These are phyloP conservation scores for Pteropus alecto DNA, from an alignment of 2,113 vertebrate genomes.

Conservation along the genomic window DNA sequence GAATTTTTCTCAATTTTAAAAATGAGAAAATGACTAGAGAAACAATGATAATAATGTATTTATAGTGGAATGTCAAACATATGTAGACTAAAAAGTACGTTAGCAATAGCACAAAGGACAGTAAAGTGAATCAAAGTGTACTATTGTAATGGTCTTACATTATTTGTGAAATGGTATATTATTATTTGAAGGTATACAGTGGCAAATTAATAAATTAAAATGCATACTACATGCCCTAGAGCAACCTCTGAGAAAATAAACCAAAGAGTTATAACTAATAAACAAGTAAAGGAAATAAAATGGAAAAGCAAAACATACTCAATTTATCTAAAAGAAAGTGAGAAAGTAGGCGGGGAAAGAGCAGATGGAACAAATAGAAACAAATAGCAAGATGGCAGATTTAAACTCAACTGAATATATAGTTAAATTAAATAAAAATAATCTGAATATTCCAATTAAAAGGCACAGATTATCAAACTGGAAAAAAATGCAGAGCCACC, in stretches of 20 bases:
- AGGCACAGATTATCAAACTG: neutral
- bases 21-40: neutral
- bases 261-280: neutral
- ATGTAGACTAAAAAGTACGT: neutral
- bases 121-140: neutral
- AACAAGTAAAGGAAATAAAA: slow-evolving; percentile 1
- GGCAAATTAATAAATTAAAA: slow-evolving; percentile 34
- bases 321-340: slow-evolving; percentile 34
- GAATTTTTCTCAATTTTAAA: neutral
- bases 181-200: neutral
- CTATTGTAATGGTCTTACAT: neutral
- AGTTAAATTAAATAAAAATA: neutral
- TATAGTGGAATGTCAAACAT: neutral
- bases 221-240: neutral
- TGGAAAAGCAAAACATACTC: neutral
- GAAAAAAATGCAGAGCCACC: neutral
- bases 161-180: neutral
- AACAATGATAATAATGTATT: neutral
- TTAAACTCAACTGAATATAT: neutral
- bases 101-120: neutral
- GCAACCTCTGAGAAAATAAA: slow-evolving; percentile 13
- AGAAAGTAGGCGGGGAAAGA: neutral
- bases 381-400: neutral
- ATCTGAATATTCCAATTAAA: slow-evolving; percentile 33
- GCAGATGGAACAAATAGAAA: neutral